phyloP scores from a whole-genome alignment of 1,140 invertebrate species.

The Solenopsis invicta region DNA sequence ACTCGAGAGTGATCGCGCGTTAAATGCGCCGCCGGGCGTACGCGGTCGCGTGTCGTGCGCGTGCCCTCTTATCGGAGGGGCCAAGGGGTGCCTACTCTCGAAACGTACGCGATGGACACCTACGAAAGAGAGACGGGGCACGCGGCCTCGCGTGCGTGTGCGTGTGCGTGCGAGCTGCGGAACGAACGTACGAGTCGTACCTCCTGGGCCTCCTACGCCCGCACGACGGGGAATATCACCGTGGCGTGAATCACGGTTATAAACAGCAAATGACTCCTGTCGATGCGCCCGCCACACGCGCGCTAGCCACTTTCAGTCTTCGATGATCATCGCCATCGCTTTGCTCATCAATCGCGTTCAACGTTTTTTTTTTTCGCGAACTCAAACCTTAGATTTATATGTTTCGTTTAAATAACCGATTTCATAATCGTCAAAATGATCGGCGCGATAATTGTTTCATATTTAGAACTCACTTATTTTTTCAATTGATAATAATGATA shows the following conservation, averaged over 20 bases:
- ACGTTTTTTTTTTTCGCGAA: neutral
- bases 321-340: slow-evolving; percentile 37
- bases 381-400: slow-evolving; percentile 4
- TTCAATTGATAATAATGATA: neutral
- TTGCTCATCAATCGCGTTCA: neutral
- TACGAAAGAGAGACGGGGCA: slow-evolving; percentile 63
- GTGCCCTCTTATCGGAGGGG: slow-evolving; percentile 75
- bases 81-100: neutral
- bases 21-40: slow-evolving; percentile 85
- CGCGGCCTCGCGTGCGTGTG: neutral
- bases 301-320: slow-evolving; percentile 69
- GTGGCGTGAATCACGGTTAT: slow-evolving; percentile 67
- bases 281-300: slow-evolving; percentile 20
- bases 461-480: neutral
- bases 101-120: slow-evolving; percentile 60
- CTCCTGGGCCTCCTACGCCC: slow-evolving; percentile 14
- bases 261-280: slow-evolving; percentile 54
- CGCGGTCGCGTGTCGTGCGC: slow-evolving; percentile 84
- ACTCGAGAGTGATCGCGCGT: slow-evolving; percentile 87
- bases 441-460: neutral
- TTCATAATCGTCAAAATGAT: neutral
- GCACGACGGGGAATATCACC: slow-evolving; percentile 38
- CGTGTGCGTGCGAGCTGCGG: slow-evolving; percentile 39
- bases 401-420: neutral
- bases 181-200: slow-evolving; percentile 45